phyloP scores from a whole-genome alignment of 2,113 vertebrate species.

The Bothrops jararaca region DNA sequence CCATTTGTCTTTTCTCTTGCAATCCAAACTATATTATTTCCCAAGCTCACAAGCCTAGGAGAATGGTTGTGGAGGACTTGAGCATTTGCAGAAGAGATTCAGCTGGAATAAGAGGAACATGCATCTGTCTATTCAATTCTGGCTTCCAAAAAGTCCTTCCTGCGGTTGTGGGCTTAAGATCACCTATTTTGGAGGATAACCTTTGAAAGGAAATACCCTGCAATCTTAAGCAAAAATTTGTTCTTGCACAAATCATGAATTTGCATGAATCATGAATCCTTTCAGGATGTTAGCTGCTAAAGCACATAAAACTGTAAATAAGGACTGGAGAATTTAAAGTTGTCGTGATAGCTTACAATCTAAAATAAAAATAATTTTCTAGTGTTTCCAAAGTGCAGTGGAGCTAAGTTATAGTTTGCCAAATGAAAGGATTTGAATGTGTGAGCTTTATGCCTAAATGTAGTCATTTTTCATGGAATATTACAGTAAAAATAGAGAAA shows the following conservation, averaged over 20 bases:
- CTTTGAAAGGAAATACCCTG: background rate
- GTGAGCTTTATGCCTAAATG: background rate
- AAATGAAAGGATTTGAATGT: background rate
- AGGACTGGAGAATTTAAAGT: background rate
- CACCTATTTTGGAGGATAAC: background rate
- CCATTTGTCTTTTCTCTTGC: background rate
- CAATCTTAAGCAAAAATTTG: background rate
- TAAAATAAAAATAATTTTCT: background rate
- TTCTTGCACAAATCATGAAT: background rate
- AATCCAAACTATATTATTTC: background rate
- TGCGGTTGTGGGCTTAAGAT: background rate
- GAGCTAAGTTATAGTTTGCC: slow-evolving; percentile 7
- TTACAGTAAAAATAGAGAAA: background rate
- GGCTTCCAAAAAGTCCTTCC: background rate
- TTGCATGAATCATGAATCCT: background rate
- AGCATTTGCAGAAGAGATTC: background rate
- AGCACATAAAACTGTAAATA: background rate
- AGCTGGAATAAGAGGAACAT: background rate
- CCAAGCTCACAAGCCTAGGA: background rate
- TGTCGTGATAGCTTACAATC: background rate
- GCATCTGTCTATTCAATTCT: background rate
- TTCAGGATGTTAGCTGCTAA: background rate
- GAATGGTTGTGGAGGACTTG: background rate
- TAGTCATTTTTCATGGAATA: background rate
- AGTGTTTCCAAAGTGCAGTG: background rate